Conservation (phyloP, 2,113 vertebrate species). For the Irena cyanogastra region DNA sequence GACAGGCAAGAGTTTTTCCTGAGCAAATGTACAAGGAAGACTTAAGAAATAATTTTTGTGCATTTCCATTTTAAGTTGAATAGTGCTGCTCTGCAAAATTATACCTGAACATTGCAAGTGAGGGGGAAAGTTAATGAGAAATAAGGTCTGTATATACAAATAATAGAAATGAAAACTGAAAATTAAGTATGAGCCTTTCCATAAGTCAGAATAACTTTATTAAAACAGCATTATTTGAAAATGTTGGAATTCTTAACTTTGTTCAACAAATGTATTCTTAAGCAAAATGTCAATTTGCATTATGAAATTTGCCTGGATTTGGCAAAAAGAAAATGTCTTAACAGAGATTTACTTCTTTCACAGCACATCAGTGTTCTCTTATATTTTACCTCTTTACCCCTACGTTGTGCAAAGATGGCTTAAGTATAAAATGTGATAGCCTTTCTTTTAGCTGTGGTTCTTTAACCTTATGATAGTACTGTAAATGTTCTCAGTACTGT, state of each 20-base stretch:
- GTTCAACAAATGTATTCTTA: slow-evolving; percentile 36
- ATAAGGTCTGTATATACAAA: not conserved
- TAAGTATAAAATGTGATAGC: not conserved
- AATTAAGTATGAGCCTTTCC: not conserved
- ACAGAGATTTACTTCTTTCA: slow-evolving; percentile 16
- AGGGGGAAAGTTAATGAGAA: not conserved
- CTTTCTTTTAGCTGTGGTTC: not conserved
- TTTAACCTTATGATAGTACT: not conserved
- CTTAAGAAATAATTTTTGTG: not conserved
- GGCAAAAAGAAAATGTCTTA: slow-evolving; percentile 17
- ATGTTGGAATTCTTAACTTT: slow-evolving; percentile 1
- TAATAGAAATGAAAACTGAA: not conserved
- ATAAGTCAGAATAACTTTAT: not conserved
- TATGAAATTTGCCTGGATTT: slow-evolving; percentile 14
- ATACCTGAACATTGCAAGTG: not conserved
- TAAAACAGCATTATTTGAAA: not conserved
- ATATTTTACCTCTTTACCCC: slow-evolving; percentile 15
- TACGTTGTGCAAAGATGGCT: not conserved
- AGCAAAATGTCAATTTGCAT: slow-evolving; percentile 48
- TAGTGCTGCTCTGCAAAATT: not conserved
- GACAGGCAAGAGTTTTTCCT: not conserved
- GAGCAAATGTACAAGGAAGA: not conserved
- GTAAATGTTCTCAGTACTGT: not conserved
- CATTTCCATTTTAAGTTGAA: not conserved
- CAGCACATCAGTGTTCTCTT: slow-evolving; percentile 29